Percentiles rank a stretch among this genome's conserved stretches.
phyloP scores from a whole-genome alignment of 2,797 vertebrate genomes.

The Trachops cirrhosus region DNA sequence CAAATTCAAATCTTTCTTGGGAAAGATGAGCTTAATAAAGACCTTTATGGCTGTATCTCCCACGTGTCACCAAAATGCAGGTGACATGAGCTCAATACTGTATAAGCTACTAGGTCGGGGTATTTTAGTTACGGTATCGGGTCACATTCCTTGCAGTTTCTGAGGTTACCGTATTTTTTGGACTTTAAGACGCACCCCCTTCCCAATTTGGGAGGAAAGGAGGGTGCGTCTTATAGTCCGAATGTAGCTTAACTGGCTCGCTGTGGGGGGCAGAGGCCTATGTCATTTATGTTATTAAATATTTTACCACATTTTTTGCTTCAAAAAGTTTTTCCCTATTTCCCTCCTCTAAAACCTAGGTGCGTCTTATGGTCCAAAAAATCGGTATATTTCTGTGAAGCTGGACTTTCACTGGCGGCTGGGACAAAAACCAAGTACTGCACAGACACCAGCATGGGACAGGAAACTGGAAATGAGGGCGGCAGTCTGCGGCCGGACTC shows the following conservation, averaged over 20 bases:
- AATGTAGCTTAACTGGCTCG: no score
- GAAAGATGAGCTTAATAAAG: background rate
- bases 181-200: no score
- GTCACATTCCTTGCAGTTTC: background rate
- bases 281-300: no score
- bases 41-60: background rate
- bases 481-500: background rate
- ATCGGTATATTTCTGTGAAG: background rate
- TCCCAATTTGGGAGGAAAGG: no score
- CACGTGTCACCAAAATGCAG: background rate
- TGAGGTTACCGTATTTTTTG: accelerated
- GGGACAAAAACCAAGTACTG: background rate
- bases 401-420: background rate
- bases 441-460: background rate
- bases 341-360: no score
- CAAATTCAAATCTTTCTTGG: background rate
- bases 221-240: no score
- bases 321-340: no score
- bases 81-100: background rate
- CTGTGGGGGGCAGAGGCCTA: no score
- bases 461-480: background rate
- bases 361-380: no score
- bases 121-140: background rate
- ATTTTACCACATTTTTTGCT: no score
- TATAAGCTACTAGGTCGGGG: background rate